Percentiles rank a stretch among this genome's conserved stretches.
Conservation (phyloP, 2,113 vertebrate genomes). For the Gasterosteus aculeatus region DNA sequence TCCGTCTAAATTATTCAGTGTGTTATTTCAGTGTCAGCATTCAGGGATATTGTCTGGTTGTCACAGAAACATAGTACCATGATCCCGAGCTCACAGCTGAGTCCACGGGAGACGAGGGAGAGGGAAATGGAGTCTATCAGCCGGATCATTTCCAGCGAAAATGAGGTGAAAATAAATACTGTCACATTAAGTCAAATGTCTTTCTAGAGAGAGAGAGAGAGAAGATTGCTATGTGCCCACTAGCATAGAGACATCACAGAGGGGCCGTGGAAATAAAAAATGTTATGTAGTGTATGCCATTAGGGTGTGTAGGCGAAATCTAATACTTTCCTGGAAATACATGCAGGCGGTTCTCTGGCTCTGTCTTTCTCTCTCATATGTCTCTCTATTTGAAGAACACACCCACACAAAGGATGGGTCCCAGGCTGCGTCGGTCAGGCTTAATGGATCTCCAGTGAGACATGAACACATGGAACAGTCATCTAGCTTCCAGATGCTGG, state of each 20-base stretch:
- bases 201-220: not conserved
- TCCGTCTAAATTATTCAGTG: slow-evolving; percentile 81
- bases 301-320: slow-evolving; percentile 35
- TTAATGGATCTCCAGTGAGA: slow-evolving; percentile 70
- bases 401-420: slow-evolving; percentile 39
- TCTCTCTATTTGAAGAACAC: slow-evolving; percentile 23
- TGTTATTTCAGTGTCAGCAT: slow-evolving; percentile 80
- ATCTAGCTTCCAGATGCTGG: slow-evolving; percentile 69
- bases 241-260: slow-evolving; percentile 14
- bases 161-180: slow-evolving; percentile 46
- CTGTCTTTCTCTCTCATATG: slow-evolving; percentile 11
- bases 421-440: slow-evolving; percentile 52
- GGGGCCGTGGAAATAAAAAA: slow-evolving; percentile 37
- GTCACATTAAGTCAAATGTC: slow-evolving; percentile 15
- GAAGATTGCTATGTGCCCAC: slow-evolving; percentile 26
- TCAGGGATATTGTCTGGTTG: slow-evolving; percentile 75
- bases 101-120: slow-evolving; percentile 43
- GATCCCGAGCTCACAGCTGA: slow-evolving; percentile 66
- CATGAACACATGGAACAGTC: slow-evolving; percentile 73
- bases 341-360: slow-evolving; percentile 25
- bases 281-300: slow-evolving; percentile 13
- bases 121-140: slow-evolving; percentile 22
- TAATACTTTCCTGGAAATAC: slow-evolving; percentile 41
- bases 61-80: slow-evolving; percentile 76
- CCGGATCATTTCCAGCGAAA: slow-evolving; percentile 47